Conservation (phyloP, 2,888 invertebrate genomes). For the Aleiodes testaceus region DNA sequence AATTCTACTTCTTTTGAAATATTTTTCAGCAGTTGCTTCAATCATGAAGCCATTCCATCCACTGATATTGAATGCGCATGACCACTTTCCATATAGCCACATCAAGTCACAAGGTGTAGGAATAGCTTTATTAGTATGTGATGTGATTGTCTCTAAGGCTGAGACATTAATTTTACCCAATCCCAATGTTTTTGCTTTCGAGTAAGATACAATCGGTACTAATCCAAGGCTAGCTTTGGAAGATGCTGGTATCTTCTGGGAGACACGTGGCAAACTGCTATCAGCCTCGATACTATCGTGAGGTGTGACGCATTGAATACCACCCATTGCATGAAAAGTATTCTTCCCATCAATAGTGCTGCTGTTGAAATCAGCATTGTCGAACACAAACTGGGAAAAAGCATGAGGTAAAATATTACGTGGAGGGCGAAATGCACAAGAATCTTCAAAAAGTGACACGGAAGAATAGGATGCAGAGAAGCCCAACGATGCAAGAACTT, state of each 20-base stretch:
- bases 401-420: slow-evolving; percentile 29
- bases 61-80: slow-evolving; percentile 56
- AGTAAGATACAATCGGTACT: slow-evolving; percentile 8
- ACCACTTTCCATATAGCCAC: slow-evolving; percentile 42
- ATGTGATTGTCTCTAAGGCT: not conserved
- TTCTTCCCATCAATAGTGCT: slow-evolving; percentile 26
- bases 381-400: slow-evolving; percentile 37
- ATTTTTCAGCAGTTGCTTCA: not conserved
- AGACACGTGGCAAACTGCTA: not conserved
- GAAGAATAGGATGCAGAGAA: slow-evolving; percentile 57
- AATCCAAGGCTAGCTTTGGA: not conserved
- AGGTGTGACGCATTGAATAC: slow-evolving; percentile 30
- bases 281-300: slow-evolving; percentile 16
- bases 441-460: slow-evolving; percentile 55
- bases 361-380: slow-evolving; percentile 35
- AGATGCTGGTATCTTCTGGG: not conserved
- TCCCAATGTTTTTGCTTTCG: not conserved
- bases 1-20: not conserved
- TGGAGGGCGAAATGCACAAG: slow-evolving; percentile 35
- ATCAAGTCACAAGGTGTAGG: slow-evolving; percentile 47
- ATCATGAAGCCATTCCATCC: slow-evolving; percentile 46
- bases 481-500: slow-evolving; percentile 55
- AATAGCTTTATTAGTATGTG: slow-evolving; percentile 20
- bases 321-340: slow-evolving; percentile 39
- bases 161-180: slow-evolving; percentile 6